These are phyloP conservation scores for Cervus canadensis DNA, from an alignment of 2,113 vertebrate species.

Conservation along the genomic window DNA sequence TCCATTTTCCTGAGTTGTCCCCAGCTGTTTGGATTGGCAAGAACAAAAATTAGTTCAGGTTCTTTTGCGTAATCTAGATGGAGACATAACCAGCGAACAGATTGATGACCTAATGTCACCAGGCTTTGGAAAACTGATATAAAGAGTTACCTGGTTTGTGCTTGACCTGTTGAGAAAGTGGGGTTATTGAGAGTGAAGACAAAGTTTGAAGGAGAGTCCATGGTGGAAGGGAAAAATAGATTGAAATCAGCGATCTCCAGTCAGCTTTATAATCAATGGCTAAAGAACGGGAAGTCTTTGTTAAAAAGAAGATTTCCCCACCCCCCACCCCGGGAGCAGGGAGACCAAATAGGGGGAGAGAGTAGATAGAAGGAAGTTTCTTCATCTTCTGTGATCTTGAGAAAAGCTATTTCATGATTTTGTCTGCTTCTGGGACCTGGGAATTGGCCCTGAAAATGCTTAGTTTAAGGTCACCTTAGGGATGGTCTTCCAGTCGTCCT, in stretches of 20 bases:
- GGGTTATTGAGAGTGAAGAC: background rate
- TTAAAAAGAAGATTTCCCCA: background rate
- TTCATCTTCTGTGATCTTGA: background rate
- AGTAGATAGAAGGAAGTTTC: background rate
- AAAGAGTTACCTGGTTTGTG: background rate
- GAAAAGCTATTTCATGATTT: background rate
- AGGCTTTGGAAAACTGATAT: background rate
- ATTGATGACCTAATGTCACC: background rate
- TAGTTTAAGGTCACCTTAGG: background rate
- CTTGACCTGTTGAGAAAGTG: background rate
- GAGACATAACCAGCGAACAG: background rate
- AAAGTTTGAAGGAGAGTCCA: background rate
- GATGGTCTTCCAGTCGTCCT: background rate
- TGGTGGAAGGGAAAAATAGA: background rate
- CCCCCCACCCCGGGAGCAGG: fast-evolving
- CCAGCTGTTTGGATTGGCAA: background rate
- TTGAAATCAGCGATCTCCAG: background rate
- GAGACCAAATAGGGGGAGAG: background rate
- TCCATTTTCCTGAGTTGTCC: background rate
- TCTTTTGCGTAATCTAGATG: background rate
- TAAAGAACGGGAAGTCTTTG: background rate
- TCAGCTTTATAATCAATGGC: background rate
- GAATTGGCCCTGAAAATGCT: background rate
- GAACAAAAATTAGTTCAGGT: background rate
- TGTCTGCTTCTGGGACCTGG: background rate